Conservation (phyloP, 2,113 vertebrate genomes). For the Hemiscyllium ocellatum region DNA sequence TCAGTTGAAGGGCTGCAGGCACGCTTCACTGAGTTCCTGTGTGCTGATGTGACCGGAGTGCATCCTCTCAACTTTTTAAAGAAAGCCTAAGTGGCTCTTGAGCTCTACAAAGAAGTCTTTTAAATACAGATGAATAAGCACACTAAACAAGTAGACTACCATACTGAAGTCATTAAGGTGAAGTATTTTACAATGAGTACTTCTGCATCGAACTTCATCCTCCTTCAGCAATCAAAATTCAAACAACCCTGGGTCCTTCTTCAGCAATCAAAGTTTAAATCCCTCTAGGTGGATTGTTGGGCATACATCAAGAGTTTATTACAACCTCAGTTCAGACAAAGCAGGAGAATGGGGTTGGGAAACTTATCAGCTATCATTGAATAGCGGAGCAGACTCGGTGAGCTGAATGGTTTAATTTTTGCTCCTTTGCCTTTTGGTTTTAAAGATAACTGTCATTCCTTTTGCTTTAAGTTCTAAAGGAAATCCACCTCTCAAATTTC, state of each 20-base stretch:
- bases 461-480: neutral
- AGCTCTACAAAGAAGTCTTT: neutral
- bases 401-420: too few relatives aligned
- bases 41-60: neutral
- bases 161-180: conserved; percentile 18
- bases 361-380: too few relatives aligned
- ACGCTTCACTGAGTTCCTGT: neutral
- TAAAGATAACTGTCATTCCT: neutral
- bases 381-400: too few relatives aligned
- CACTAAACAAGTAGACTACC: neutral
- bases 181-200: neutral
- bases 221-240: neutral
- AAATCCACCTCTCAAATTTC: neutral
- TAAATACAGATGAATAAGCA: conserved; percentile 19
- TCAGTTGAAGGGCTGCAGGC: neutral
- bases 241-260: neutral
- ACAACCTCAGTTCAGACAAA: neutral
- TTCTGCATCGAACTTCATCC: neutral
- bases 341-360: too few relatives aligned
- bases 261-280: neutral
- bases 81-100: neutral
- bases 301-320: neutral
- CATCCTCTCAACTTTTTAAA: conserved; percentile 13
- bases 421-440: too few relatives aligned
- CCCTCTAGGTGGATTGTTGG: neutral